Evolutionary conservation across 2,888 invertebrate genomes (phyloP).

Genomic region (Dendrolimus pini): DNA sequence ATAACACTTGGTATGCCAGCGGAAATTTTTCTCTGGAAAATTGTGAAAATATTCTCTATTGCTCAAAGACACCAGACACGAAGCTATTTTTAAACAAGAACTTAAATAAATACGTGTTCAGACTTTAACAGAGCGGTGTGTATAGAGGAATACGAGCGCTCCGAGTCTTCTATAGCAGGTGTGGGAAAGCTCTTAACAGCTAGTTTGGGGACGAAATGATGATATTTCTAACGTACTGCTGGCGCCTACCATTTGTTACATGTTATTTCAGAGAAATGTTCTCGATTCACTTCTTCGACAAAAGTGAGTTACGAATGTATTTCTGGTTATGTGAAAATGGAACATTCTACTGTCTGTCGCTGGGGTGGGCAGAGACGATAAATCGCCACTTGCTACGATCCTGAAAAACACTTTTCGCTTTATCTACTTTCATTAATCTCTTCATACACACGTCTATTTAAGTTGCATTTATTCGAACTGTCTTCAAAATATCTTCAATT

Average conservation of each 20-base stretch:
- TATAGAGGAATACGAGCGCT: constrained; percentile 1
- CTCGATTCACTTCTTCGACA: too few relatives aligned
- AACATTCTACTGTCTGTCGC: too few relatives aligned
- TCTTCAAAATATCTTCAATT: too few relatives aligned
- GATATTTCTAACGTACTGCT: constrained; percentile 32
- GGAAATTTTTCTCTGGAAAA: background rate
- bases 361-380: too few relatives aligned
- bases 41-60: background rate
- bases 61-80: background rate
- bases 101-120: background rate
- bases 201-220: constrained; percentile 36
- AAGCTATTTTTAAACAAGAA: background rate
- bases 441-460: too few relatives aligned
- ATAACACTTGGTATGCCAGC: background rate
- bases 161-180: constrained; percentile 18
- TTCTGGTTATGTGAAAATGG: too few relatives aligned
- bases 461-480: too few relatives aligned
- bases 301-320: too few relatives aligned
- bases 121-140: constrained; percentile 1
- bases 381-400: too few relatives aligned
- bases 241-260: constrained; percentile 14
- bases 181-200: constrained; percentile 35
- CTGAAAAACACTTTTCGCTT: too few relatives aligned
- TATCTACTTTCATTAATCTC: too few relatives aligned
- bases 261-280: too few relatives aligned